Evolutionary conservation across 2,113 vertebrate genomes (phyloP), one percentile per base, ranked within the genome.

Genomic region (Pipa parva): DNA sequence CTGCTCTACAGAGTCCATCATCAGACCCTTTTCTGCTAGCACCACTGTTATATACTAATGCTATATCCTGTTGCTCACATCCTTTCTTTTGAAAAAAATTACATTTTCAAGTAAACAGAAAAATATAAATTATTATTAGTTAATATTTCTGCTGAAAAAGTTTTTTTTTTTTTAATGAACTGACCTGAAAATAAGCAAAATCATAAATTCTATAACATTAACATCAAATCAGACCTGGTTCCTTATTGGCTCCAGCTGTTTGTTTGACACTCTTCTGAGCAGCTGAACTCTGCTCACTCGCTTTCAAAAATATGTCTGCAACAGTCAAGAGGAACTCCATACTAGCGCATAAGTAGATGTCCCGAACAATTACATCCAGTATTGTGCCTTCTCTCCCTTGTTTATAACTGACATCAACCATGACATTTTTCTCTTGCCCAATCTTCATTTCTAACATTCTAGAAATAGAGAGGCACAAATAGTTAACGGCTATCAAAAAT

Each of bases 301-400:
- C 91, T 71, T 95, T 91, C 13, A 94, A 73, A 74, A 99, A 99
- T 73, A 98, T 83, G 79, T 96, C 90, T 37, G 87, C 91, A 68
- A 99, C 94, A 0, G 93, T 95, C 67, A 89, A 83, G 31, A 98
- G 83, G 82, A 98, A 99, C 78, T 99, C 95, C 86, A 98, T 92
- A 83, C 94, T 97, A 70, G 97, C 95, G 77, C 95, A 99, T 54
- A 99, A 80, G 71, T 98, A 95, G 46, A 91, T 79, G 72, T 99
- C 94, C 80, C 95, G 92, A 64, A 97, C 83, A 78, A 93, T 48
- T 20, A 87, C 82, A 48, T 95, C 91, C 71, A 95, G 72, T 3
- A 63, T 63, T 37, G 79, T 90, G 60, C 88, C 84, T 18, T 97
- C 95, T 77, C 89, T 88, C n/a, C 91, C 84, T 65, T 81, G 91